Evolutionary conservation across 2,797 vertebrate species (phyloP).

Genomic region (Vireo griseus): DNA sequence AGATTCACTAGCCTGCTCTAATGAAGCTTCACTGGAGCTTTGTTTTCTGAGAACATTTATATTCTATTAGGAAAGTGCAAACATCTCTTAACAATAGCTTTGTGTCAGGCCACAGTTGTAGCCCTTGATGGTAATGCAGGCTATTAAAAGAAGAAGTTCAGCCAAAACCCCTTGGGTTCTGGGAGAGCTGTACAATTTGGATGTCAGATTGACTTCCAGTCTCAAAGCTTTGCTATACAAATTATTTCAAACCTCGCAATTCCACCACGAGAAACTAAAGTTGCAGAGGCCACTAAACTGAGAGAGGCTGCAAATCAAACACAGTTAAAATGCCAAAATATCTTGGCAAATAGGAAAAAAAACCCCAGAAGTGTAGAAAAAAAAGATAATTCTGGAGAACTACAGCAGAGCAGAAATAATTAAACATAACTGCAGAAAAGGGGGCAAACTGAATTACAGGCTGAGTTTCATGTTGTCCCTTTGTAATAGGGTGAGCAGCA

Average conservation of each 20-base stretch:
- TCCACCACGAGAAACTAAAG: background rate
- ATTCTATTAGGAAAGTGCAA: constrained; percentile 19
- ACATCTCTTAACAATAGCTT: constrained; percentile 6
- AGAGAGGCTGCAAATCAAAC: background rate
- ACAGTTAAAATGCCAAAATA: background rate
- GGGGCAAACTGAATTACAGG: background rate
- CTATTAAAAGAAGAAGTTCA: constrained; percentile 20
- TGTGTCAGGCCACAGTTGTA: background rate
- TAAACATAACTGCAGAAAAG: background rate
- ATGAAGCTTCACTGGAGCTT: background rate
- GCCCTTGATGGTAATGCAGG: constrained; percentile 4
- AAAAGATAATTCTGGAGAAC: background rate
- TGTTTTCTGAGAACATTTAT: constrained; percentile 6
- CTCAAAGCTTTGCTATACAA: background rate
- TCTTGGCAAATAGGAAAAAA: background rate
- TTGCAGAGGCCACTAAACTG: background rate
- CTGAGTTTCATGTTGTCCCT: background rate
- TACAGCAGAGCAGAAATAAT: background rate
- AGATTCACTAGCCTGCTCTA: background rate
- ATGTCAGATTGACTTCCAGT: background rate
- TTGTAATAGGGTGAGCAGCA: background rate
- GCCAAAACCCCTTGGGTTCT: background rate
- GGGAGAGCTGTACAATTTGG: background rate
- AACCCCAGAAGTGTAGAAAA: background rate
- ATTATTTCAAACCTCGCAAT: background rate